Evolutionary conservation across 2,888 invertebrate species (phyloP).

Genomic region (Tyria jacobaeae): DNA sequence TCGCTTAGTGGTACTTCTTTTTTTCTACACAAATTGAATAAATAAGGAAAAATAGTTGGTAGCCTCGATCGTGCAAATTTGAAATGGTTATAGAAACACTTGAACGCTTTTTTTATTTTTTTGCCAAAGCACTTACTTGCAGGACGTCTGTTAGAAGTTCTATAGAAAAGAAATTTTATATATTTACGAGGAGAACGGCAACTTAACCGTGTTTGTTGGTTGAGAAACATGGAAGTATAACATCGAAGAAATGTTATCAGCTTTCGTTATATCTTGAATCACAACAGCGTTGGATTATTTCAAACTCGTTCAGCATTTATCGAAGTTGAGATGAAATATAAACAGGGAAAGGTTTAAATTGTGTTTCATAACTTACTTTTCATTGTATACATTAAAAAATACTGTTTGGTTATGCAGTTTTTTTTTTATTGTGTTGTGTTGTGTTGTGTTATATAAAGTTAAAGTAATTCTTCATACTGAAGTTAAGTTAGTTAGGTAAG

Average conservation of each 20-base stretch:
- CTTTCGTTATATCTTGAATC: slow-evolving; percentile 39
- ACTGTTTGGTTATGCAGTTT: too few relatives aligned
- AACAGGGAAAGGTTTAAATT: slow-evolving; percentile 32
- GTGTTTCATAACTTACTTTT: too few relatives aligned
- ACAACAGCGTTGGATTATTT: slow-evolving; percentile 27
- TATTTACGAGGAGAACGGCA: slow-evolving; percentile 44
- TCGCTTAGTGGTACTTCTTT: slow-evolving; percentile 45
- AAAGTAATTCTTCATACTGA: too few relatives aligned
- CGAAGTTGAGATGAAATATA: slow-evolving; percentile 26
- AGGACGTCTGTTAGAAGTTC: slow-evolving; percentile 38
- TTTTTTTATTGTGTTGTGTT: too few relatives aligned
- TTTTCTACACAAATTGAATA: slow-evolving; percentile 52
- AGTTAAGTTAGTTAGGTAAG: too few relatives aligned
- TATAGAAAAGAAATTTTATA: slow-evolving; percentile 43
- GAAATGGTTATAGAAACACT: slow-evolving; percentile 44
- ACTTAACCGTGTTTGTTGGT: slow-evolving; percentile 48
- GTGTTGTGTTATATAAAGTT: too few relatives aligned
- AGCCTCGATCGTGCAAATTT: slow-evolving; percentile 36
- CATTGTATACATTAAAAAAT: too few relatives aligned
- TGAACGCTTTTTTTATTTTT: slow-evolving; percentile 41
- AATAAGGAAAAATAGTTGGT: slow-evolving; percentile 37
- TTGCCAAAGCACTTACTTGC: slow-evolving; percentile 42
- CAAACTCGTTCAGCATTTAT: slow-evolving; percentile 39
- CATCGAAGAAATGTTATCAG: slow-evolving; percentile 34
- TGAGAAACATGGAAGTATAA: slow-evolving; percentile 36